Evolutionary conservation across 1,140 invertebrate species (phyloP), one percentile per base, ranked within the genome.

Genomic region (Littorina saxatilis): DNA sequence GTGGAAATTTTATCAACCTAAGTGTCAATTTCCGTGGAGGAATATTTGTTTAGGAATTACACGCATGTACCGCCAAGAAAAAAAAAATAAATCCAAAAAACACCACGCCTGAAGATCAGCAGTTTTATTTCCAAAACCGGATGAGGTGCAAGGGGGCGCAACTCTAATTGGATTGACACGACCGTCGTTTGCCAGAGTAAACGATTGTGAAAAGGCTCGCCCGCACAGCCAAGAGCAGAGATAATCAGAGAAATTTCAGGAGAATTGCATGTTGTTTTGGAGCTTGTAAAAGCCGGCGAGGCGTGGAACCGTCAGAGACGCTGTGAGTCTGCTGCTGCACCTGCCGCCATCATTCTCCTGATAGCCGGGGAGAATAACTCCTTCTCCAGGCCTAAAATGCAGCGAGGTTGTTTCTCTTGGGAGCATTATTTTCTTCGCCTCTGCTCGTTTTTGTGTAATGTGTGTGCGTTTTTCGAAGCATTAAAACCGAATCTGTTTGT

Each of bases 281-380:
- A 73, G 70, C 70, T 73, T 73, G 70, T 73, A 73, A 73, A 73
- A 73, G 70, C 39, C 70, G 27, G 70, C 27, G 70, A 73, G 70
- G 70, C 70, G 70, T 43, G 70, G 17, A 39, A 39, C 11, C 35
- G 43, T 39, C 35, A 73, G 70, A 39, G 37, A 39, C 40, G 40
- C n/a, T 17, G 40, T 35, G 39, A 37, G 70, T 73, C 39, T 23
- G 39, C 70, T 9, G 15, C 39, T n/a, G 11, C 70, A 73, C 70
- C 70, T 73, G 70, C 40, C 70, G 70, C 40, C 37, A 73, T 73
- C 70, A 73, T 4, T 73, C 70, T 73, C 66, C 29, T n/a, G n/a
- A 17, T 37, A 73, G 35, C 39, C 70, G 43, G 70, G 39, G 17
- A n/a, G 20, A 23, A 37, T 43, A 73, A 73, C 35, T 73, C 70